Evolutionary conservation across 1,140 invertebrate species (phyloP).

Genomic region (Hyposmocoma kahamanoa): DNA sequence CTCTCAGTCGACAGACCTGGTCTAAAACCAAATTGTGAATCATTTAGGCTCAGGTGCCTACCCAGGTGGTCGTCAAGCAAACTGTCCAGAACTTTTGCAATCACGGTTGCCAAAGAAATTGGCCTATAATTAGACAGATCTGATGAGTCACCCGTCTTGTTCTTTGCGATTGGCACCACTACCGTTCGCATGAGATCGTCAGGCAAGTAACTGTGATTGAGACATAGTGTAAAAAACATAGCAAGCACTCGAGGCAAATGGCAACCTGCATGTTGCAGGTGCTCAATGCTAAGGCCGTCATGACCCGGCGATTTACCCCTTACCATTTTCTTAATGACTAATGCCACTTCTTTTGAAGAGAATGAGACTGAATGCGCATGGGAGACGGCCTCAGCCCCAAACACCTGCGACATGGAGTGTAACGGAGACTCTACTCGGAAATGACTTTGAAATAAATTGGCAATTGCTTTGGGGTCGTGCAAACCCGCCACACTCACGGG

Average conservation of each 20-base stretch:
- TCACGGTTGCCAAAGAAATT: constrained; percentile 5
- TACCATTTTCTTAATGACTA: constrained; percentile 2
- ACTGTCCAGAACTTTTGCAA: constrained; percentile 9
- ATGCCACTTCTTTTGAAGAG: not conserved
- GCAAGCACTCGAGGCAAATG: constrained; percentile 2
- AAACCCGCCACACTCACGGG: not conserved
- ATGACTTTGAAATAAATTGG: not conserved
- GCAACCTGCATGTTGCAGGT: constrained; percentile 1
- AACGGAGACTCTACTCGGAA: not conserved
- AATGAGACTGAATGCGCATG: not conserved
- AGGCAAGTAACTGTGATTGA: constrained; percentile 1
- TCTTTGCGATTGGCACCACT: constrained; percentile 6
- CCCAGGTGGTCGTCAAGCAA: constrained; percentile 1
- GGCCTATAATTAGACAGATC: constrained; percentile 8
- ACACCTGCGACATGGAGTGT: not conserved
- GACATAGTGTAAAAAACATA: constrained; percentile 7
- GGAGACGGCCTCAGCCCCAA: not conserved
- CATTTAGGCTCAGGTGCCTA: not conserved
- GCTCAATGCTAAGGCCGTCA: constrained; percentile 10
- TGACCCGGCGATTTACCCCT: constrained; percentile 7
- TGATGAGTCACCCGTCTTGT: constrained; percentile 5
- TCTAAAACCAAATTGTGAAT: constrained; percentile 7
- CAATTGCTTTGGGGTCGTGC: not conserved
- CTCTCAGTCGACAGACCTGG: constrained; percentile 6
- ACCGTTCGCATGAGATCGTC: constrained; percentile 5